Evolutionary conservation across 2,888 invertebrate species (phyloP), one percentile per base, ranked within the genome.

Genomic region (Euproctis similis): DNA sequence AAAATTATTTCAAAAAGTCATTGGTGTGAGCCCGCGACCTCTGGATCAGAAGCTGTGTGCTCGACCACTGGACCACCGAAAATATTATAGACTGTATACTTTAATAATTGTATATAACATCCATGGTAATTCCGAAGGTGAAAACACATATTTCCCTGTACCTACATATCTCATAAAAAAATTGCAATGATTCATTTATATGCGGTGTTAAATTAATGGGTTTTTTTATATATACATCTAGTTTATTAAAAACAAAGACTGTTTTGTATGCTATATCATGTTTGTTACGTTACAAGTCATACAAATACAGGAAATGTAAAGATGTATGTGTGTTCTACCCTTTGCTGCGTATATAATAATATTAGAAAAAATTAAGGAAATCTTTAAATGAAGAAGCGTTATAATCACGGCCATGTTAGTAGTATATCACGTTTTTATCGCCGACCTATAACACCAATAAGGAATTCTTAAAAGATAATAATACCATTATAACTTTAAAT

Each of bases 341-440:
- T 50, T 37, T 42, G 28, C 30, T 31, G 21, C 23, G 29, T 30
- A 44, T 29, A 22, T 25, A 31, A 24, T 12, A 38, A 28, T 35
- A 30, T 6, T 26, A 33, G 27, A 25, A 43, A 49, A 48, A 48
- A 50, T 47, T 40, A 31, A 52, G 68, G 63, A 68, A 69, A 54
- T 42, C 48, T 49, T 39, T 57, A 54, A 33, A 42, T 51, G 53
- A 54, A 57, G 61, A 56, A 54, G 47, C 64, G 61, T 72, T 71
- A n/a, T 73, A 62, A 57, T 26, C 36, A 46, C 50, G 72, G 42
- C 70, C 73, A 39, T 71, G 67, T 49, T n/a, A 50, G 50, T 46
- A 42, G 58, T 56, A n/a, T n/a, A 59, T 60, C 59, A 64, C 54
- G 68, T 17, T 57, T 59, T 53, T 12, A 59, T 38, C 50, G 50